Evolutionary conservation across 2,888 invertebrate species (phyloP).

Genomic region (Rhagonycha fulva): DNA sequence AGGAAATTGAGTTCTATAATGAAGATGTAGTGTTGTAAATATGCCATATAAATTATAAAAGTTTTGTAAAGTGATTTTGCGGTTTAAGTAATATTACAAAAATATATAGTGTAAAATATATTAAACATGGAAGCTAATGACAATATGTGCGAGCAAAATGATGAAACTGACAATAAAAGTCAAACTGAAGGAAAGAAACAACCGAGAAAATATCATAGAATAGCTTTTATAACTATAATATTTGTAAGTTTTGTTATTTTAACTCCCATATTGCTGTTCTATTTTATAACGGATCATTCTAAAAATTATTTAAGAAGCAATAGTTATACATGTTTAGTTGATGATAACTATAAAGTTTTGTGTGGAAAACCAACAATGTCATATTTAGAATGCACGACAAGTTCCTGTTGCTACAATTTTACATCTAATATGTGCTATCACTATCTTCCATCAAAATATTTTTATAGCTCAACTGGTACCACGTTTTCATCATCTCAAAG

Average conservation of each 20-base stretch:
- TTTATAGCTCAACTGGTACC: constrained; percentile 34
- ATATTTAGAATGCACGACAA: constrained; percentile 32
- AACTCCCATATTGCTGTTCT: neutral
- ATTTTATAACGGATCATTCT: neutral
- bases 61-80: neutral
- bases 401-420: constrained; percentile 47
- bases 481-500: neutral
- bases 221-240: neutral
- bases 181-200: neutral
- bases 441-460: constrained; percentile 48
- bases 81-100: neutral
- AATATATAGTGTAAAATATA: neutral
- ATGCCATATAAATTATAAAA: neutral
- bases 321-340: neutral
- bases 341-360: constrained; percentile 38
- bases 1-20: neutral
- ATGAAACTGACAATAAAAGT: neutral
- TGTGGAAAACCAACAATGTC: constrained; percentile 46
- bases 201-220: too few species aligned
- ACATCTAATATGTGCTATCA: constrained; percentile 45
- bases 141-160: neutral
- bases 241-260: neutral
- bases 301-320: neutral
- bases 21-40: neutral
- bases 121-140: neutral